Evolutionary conservation across 2,797 vertebrate genomes (phyloP).

Genomic region (Alauda arvensis): DNA sequence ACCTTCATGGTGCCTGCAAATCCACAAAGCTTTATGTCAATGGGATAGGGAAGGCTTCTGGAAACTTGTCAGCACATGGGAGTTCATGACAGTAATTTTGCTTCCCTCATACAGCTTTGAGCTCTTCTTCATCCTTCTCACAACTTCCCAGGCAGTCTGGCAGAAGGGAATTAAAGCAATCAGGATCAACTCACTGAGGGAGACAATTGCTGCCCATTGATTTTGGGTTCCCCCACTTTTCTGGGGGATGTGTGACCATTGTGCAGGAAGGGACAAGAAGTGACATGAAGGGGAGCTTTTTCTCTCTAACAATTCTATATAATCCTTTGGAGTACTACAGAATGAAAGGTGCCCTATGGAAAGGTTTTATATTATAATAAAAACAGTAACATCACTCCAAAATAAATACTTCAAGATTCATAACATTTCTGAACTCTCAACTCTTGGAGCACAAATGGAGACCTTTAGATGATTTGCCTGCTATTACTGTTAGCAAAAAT

Average conservation of each 20-base stretch:
- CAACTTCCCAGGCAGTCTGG: background rate
- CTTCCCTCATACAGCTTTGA: background rate
- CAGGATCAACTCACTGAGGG: background rate
- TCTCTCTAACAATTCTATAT: background rate
- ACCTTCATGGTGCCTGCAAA: background rate
- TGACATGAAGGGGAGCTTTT: background rate
- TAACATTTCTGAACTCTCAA: background rate
- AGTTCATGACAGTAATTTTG: background rate
- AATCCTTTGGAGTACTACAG: background rate
- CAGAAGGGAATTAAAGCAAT: background rate
- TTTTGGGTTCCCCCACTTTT: background rate
- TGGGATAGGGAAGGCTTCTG: background rate
- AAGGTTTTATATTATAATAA: background rate
- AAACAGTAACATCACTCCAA: background rate
- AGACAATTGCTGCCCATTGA: background rate
- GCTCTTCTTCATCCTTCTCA: background rate
- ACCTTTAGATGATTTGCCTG: background rate
- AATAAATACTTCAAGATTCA: background rate
- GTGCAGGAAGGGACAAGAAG: background rate
- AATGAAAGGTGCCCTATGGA: background rate
- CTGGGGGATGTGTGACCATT: fast-evolving
- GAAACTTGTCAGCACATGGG: background rate
- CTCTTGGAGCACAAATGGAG: background rate
- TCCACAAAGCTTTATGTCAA: background rate
- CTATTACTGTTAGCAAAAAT: background rate